A percentile compares a stretch with the other conserved stretches of the same genome.
These are phyloP conservation scores for Candoia aspera DNA, from an alignment of 2,113 vertebrate species.

Conservation along the genomic window DNA sequence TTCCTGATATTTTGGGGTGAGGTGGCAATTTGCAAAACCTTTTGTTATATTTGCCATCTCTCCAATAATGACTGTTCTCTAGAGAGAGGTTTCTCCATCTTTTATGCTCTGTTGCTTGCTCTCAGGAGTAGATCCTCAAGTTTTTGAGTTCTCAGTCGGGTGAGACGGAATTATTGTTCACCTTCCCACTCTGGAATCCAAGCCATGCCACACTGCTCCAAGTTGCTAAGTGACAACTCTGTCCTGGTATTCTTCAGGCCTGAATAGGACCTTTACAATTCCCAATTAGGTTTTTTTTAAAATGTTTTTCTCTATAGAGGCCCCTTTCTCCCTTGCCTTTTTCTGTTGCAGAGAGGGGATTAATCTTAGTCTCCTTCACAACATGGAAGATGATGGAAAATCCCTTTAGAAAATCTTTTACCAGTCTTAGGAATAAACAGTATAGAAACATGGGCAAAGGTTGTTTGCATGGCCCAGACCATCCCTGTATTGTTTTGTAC, in stretches of 20 bases:
- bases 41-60: background rate
- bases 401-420: background rate
- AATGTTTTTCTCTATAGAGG: slow-evolving; percentile 59
- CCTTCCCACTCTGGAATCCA: background rate
- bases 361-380: background rate
- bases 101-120: background rate
- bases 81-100: slow-evolving; percentile 16
- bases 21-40: background rate
- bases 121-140: background rate
- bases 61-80: slow-evolving; percentile 14
- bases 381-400: background rate
- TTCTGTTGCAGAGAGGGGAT: slow-evolving; percentile 15
- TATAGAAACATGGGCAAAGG: background rate
- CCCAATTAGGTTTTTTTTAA: background rate
- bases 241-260: slow-evolving; percentile 56
- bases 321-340: slow-evolving; percentile 35
- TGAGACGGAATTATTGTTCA: slow-evolving; percentile 30
- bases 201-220: slow-evolving; percentile 21
- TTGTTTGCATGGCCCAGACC: slow-evolving; percentile 12
- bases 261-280: slow-evolving; percentile 67
- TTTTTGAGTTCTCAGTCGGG: slow-evolving; percentile 29
- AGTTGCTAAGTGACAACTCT: slow-evolving; percentile 69
- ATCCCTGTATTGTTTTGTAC: background rate
- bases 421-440: background rate
- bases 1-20: fast-evolving